phyloP scores from a whole-genome alignment of 1,140 invertebrate species.

The Pachypeltis micranthus region DNA sequence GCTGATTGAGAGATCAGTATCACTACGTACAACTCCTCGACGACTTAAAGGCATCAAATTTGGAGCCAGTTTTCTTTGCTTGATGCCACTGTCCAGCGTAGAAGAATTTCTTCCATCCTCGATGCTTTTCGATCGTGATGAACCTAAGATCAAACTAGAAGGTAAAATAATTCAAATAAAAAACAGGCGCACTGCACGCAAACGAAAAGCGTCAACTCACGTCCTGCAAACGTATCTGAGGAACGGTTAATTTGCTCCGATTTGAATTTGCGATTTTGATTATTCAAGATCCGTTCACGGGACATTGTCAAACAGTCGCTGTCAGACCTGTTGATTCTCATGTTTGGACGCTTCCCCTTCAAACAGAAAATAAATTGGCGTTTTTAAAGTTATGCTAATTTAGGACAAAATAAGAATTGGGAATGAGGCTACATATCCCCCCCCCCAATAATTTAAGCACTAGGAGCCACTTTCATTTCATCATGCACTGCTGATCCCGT shows the following conservation, averaged over 20 bases:
- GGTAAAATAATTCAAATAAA: background rate
- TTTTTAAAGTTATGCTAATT: background rate
- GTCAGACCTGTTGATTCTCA: slow-evolving; percentile 14
- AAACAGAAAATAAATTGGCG: background rate
- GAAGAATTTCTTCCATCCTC: background rate
- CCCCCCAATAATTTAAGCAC: no score
- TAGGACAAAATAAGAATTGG: no score
- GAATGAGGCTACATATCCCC: no score
- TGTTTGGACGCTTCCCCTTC: background rate
- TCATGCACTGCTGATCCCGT: no score
- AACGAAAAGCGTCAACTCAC: no score
- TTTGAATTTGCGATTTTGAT: slow-evolving; percentile 7
- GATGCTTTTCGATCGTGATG: background rate
- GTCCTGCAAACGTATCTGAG: background rate
- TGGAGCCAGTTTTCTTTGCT: background rate
- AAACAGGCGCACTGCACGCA: background rate
- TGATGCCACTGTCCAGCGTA: background rate
- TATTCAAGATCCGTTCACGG: slow-evolving; percentile 3
- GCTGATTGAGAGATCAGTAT: slow-evolving; percentile 14
- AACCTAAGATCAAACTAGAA: background rate
- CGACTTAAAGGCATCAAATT: background rate
- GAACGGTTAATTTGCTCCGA: slow-evolving; percentile 5
- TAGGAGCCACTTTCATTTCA: no score
- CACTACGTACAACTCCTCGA: background rate
- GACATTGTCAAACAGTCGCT: slow-evolving; percentile 15